Evolutionary conservation across 2,113 vertebrate species (phyloP).

Genomic region (Sebastes schlegelii): DNA sequence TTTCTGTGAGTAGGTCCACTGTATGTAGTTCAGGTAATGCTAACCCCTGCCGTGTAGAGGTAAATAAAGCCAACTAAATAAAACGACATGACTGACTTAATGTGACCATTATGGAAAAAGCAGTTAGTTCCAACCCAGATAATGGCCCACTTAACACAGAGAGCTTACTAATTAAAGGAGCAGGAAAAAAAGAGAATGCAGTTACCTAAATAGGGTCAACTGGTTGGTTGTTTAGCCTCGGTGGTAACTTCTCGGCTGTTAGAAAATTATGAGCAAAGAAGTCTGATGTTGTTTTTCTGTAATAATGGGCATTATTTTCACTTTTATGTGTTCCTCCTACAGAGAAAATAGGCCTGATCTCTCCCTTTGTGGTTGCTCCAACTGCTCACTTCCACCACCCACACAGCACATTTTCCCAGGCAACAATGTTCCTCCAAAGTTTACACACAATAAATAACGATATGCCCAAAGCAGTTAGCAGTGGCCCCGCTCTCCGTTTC

Average conservation of each 20-base stretch:
- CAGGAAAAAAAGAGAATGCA: constrained; percentile 45
- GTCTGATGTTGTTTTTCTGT: constrained; percentile 83
- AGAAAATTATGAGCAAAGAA: constrained; percentile 80
- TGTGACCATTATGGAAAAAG: constrained; percentile 65
- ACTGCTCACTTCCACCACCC: constrained; percentile 86
- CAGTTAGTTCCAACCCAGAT: constrained; percentile 63
- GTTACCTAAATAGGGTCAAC: constrained; percentile 71
- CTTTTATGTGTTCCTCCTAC: constrained; percentile 87
- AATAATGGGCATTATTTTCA: constrained; percentile 82
- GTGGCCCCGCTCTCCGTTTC: constrained; percentile 81
- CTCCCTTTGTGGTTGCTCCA: constrained; percentile 86
- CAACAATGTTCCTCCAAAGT: constrained; percentile 88
- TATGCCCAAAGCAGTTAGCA: constrained; percentile 85
- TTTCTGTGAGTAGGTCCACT: constrained; percentile 26
- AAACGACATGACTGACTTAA: constrained; percentile 65
- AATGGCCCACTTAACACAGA: constrained; percentile 72
- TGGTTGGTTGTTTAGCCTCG: constrained; percentile 70
- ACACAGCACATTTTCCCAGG: constrained; percentile 87
- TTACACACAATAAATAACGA: constrained; percentile 88
- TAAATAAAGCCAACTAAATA: constrained; percentile 75
- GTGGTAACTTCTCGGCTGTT: constrained; percentile 76
- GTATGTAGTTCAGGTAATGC: constrained; percentile 20
- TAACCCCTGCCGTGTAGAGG: constrained; percentile 51
- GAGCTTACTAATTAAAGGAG: constrained; percentile 80
- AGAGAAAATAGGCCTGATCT: constrained; percentile 86